Base-by-base conservation (phyloP, 2,113 vertebrate species). In the Saccopteryx leptura region DNA sequence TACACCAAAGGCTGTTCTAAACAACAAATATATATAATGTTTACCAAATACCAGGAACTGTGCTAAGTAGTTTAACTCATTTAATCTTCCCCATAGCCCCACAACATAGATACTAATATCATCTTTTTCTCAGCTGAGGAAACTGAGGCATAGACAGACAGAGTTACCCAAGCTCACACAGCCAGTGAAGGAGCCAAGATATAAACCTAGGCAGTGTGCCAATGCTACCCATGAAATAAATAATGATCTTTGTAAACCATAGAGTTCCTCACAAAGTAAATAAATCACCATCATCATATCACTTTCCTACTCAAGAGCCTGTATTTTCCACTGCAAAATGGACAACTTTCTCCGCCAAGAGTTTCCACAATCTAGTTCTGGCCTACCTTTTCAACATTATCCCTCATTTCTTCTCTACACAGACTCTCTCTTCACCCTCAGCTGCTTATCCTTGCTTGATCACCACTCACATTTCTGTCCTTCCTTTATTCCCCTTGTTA, bases 61-160 rank as follows among this genome's bases (percentile, higher is more conserved):
- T 58, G 58, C 63, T 86, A 85, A 50, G 52, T 60, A 93, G 39
- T 75, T 75, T 90, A 50, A 76, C 46, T 88, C 33, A 91, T 61
- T 48, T 84, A 88, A 92, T 52, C 12, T 26, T 86, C 18, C 69
- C 4, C 56, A 46, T 5, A 58, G 15, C 5, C 18, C 24, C 6
- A 26, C 66, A 56, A 85, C 26, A 4, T 4, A 90, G 13, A 60
- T 18, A 82, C 2, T 56, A 78, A 46, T 65, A 52, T 14, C 14
- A n/a, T 39, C 31, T 13, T 69, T 90, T 74, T 48, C 33, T 80
- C 28, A 90, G 14, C 39, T 39, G 39, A 39, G 39, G 39, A 39
- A 39, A 39, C 39, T 39, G 39, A 39, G 39, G 39, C 39, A 90
- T 7, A 71, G 19, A 75, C 1, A 13, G 39, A 58, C 18, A 78